These are phyloP conservation scores for Tapirus indicus DNA, from an alignment of 2,797 vertebrate species.

Conservation along the genomic window DNA sequence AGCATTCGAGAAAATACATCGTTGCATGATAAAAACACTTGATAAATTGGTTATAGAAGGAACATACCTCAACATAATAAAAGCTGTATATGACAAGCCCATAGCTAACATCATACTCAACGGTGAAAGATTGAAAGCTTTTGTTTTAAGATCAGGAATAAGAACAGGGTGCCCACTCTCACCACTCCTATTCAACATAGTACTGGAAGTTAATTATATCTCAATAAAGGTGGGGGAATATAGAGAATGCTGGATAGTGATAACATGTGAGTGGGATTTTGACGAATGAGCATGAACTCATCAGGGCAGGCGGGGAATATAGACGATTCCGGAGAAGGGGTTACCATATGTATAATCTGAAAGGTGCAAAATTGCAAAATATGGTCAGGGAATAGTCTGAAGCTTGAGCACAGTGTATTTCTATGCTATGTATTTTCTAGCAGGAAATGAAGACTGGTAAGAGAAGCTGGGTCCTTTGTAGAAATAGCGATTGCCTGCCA, in stretches of 20 bases:
- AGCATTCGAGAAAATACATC: too few species aligned
- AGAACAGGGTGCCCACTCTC: too few species aligned
- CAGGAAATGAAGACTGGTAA: not conserved
- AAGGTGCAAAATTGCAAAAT: not conserved
- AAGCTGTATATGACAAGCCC: too few species aligned
- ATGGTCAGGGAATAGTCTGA: not conserved
- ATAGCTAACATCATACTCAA: too few species aligned
- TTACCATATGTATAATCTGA: not conserved
- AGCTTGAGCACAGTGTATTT: not conserved
- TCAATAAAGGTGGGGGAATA: not conserved
- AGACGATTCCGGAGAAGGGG: not conserved
- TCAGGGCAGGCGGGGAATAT: not conserved
- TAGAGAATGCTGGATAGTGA: not conserved
- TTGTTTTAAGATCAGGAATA: too few species aligned
- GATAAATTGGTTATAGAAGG: too few species aligned
- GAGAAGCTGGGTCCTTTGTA: not conserved
- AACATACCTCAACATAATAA: too few species aligned
- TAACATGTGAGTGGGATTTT: not conserved
- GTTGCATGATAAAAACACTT: too few species aligned
- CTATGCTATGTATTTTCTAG: not conserved
- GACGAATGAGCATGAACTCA: not conserved
- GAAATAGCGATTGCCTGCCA: not conserved
- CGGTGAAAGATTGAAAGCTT: too few species aligned
- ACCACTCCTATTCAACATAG: too few species aligned
- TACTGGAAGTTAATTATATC: not conserved